These are phyloP conservation scores for Microctonus aethiopoides DNA, from an alignment of 2,888 invertebrate genomes.

Conservation along the genomic window DNA sequence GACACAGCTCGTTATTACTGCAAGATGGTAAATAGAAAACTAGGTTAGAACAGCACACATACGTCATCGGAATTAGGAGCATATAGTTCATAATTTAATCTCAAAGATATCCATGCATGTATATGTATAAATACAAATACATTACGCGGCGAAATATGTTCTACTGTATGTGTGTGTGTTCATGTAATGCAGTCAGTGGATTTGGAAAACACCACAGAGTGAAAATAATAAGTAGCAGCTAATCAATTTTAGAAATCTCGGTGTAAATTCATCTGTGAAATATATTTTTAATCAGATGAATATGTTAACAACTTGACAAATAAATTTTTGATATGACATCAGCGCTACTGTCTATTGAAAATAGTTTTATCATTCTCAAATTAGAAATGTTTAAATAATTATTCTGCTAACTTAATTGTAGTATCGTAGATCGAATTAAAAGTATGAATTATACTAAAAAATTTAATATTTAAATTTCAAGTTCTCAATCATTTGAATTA, in stretches of 20 bases:
- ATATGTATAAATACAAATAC: too few species aligned
- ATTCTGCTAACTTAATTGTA: too few species aligned
- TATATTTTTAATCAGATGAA: too few species aligned
- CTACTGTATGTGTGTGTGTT: constrained; percentile 50
- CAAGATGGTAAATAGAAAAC: constrained; percentile 62
- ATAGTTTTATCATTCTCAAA: too few species aligned
- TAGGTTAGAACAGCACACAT: constrained; percentile 62
- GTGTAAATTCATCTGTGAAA: constrained; percentile 30
- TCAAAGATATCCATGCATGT: constrained; percentile 54
- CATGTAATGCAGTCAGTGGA: constrained; percentile 61
- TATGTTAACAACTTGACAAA: too few species aligned
- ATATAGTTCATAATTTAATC: constrained; percentile 59
- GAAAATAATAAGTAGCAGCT: too few species aligned
- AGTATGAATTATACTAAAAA: not conserved
- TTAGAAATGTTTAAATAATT: too few species aligned
- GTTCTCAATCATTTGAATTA: not conserved
- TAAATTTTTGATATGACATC: too few species aligned
- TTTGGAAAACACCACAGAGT: constrained; percentile 47
- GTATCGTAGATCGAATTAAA: too few species aligned
- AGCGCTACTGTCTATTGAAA: too few species aligned
- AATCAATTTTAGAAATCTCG: constrained; percentile 59
- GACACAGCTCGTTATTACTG: constrained; percentile 62
- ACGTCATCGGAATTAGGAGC: constrained; percentile 64
- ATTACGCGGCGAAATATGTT: constrained; percentile 31
- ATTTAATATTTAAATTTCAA: not conserved